These are phyloP conservation scores for Caerostris extrusa DNA, from an alignment of 1,140 invertebrate species.

Conservation along the genomic window DNA sequence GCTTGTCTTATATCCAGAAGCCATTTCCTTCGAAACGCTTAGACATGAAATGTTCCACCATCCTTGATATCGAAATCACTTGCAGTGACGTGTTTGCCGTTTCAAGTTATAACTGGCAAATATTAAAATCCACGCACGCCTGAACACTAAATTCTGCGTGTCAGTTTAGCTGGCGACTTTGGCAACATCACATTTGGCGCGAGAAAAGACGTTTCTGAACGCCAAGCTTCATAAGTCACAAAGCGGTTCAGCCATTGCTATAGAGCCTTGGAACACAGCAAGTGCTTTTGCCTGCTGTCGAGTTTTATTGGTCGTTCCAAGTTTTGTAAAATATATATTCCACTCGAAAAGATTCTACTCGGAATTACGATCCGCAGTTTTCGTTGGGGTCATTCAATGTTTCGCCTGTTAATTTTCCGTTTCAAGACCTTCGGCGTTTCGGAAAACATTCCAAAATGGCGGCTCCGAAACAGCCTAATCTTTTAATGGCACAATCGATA, in stretches of 20 bases:
- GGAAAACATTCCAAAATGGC: conserved; percentile 62
- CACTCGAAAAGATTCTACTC: conserved; percentile 63
- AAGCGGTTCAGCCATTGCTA: background rate
- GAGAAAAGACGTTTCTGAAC: conserved; percentile 15
- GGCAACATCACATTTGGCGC: conserved; percentile 69
- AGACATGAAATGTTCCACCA: background rate
- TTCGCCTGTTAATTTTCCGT: conserved; percentile 74
- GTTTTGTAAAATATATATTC: conserved; percentile 67
- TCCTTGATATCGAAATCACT: conserved; percentile 20
- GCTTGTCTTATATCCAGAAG: background rate
- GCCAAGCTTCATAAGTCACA: conserved; percentile 67
- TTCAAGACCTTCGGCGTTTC: conserved; percentile 14
- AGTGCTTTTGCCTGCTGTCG: conserved; percentile 40
- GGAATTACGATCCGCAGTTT: conserved; percentile 56
- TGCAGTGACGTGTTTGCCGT: conserved; percentile 6
- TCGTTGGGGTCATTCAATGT: conserved; percentile 60
- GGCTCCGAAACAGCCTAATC: conserved; percentile 45
- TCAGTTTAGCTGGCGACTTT: conserved; percentile 67
- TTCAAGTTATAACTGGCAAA: conserved; percentile 27
- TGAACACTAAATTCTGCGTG: conserved; percentile 51
- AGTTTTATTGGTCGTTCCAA: conserved; percentile 72
- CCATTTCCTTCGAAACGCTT: background rate
- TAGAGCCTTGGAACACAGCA: background rate
- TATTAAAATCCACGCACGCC: conserved; percentile 53
- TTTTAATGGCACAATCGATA: conserved; percentile 72